Evolutionary conservation across 2,113 vertebrate genomes (phyloP).

Genomic region (Talpa occidentalis): DNA sequence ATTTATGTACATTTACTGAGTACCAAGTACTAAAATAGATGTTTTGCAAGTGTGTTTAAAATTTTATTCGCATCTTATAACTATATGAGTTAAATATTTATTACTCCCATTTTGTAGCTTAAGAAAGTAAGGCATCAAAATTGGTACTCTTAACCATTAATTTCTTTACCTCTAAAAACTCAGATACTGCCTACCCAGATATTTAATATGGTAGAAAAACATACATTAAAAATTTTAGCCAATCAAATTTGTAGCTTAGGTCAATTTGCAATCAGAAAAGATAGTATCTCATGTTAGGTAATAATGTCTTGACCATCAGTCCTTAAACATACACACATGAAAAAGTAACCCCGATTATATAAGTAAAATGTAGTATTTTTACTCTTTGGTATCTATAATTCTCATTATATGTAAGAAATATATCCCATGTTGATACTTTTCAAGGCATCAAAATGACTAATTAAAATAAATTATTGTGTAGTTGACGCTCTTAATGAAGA

Average conservation of each 20-base stretch:
- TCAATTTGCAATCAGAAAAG: not conserved
- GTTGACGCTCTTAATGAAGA: not conserved
- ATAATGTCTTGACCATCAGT: not conserved
- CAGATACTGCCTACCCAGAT: not conserved
- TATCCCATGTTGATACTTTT: not conserved
- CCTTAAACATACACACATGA: not conserved
- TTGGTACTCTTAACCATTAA: not conserved
- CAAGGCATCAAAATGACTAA: not conserved
- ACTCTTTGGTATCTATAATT: not conserved
- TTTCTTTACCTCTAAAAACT: not conserved
- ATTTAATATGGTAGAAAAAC: not conserved
- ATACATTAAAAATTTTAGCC: not conserved
- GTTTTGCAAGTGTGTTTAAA: not conserved
- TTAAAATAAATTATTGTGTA: not conserved
- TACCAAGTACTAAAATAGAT: not conserved
- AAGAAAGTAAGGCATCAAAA: not conserved
- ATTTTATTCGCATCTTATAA: not conserved
- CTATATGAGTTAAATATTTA: not conserved
- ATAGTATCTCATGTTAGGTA: not conserved
- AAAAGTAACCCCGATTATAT: not conserved
- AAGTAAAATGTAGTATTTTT: not conserved
- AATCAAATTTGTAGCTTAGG: not conserved
- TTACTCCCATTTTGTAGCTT: not conserved
- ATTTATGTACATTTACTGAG: not conserved
- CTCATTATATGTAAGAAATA: slow-evolving; percentile 28